phyloP scores from a whole-genome alignment of 2,797 vertebrate genomes.

The Danio kyathit region DNA sequence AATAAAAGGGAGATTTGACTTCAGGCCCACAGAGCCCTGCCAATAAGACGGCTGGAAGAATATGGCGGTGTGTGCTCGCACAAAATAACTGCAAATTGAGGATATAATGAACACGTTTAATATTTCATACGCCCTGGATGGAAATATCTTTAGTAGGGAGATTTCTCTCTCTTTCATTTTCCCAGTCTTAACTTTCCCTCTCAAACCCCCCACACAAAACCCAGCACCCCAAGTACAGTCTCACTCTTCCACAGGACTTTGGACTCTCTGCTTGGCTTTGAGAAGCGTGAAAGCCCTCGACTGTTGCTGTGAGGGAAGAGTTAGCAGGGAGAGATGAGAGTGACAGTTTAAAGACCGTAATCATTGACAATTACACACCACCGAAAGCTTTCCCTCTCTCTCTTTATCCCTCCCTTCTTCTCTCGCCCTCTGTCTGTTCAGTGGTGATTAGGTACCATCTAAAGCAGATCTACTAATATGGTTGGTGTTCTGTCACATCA shows the following conservation, averaged over 20 bases:
- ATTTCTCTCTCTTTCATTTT: conserved; percentile 58
- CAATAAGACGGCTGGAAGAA: conserved; percentile 82
- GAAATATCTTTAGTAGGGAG: conserved; percentile 77
- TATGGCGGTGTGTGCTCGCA: conserved; percentile 59
- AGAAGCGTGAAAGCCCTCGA: conserved; percentile 75
- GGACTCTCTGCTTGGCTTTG: conserved; percentile 60
- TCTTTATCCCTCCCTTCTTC: conserved; percentile 18
- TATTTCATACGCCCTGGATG: conserved; percentile 84
- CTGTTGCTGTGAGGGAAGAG: conserved; percentile 65
- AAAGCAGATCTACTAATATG: conserved; percentile 27
- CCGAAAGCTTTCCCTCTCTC: conserved; percentile 60
- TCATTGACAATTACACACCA: conserved; percentile 82
- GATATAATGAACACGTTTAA: conserved; percentile 88
- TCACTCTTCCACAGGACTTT: conserved; percentile 63
- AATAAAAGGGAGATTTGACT: conserved; percentile 87
- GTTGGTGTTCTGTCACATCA: conserved; percentile 5
- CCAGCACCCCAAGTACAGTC: conserved; percentile 66
- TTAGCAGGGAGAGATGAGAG: conserved; percentile 58
- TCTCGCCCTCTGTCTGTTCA: conserved; percentile 19
- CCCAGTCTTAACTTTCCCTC: conserved; percentile 65
- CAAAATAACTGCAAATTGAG: conserved; percentile 87
- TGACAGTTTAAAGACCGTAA: conserved; percentile 76
- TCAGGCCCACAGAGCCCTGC: conserved; percentile 77
- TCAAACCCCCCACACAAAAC: conserved; percentile 30
- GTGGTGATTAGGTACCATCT: conserved; percentile 1